Base-by-base conservation (phyloP, 2,113 vertebrate genomes). In the Heptranchias perlo region DNA sequence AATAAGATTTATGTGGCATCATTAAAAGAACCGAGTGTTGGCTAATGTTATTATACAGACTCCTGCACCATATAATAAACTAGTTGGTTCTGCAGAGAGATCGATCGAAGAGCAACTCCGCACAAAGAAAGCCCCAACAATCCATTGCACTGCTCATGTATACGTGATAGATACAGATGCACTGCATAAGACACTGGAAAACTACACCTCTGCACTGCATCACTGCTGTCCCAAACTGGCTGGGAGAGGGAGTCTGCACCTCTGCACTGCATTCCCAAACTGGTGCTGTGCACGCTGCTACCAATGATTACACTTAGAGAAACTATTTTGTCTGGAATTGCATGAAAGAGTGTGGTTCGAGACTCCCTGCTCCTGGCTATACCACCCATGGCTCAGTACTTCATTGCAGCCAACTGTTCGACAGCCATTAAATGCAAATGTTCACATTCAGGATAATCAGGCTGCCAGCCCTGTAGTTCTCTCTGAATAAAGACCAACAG, bases 401-500 rank as follows among this genome's bases (percentile, higher is more conserved):
- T 14, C 91, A 64, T 62, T 69, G 87, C 18, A 11, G 96, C 31
- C 92, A 3, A 4, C 87, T 95, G 94, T 76, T 94, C 96, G 16
- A 96, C 96, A 96, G 96, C 84, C 93, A 96, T 96, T 96, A 96
- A 96, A 96, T 96, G 97, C 96, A 97, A 97, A 97, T 96, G 58
- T 94, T 96, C 96, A 96, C 47, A 2, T 95, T 96, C 96, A 96
- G 96, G 96, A 96, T 97, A 97, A 97, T 97, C 96, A 97, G 96
- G 96, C 96, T 95, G 97, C 44, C 87, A 96, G 96, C 96, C 54
- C 95, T 96, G 31, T 0, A 0, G 65, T 94, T 96, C 97, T 97
- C 96, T 97, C 96, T 97, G 96, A 96, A 96, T 82, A 18, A 97
- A 96, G 97, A 96, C 97, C 7, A 44, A 97, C 97, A 97, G 97